phyloP scores from a whole-genome alignment of 2,888 invertebrate species.

The Anoplius nigerrimus region DNA sequence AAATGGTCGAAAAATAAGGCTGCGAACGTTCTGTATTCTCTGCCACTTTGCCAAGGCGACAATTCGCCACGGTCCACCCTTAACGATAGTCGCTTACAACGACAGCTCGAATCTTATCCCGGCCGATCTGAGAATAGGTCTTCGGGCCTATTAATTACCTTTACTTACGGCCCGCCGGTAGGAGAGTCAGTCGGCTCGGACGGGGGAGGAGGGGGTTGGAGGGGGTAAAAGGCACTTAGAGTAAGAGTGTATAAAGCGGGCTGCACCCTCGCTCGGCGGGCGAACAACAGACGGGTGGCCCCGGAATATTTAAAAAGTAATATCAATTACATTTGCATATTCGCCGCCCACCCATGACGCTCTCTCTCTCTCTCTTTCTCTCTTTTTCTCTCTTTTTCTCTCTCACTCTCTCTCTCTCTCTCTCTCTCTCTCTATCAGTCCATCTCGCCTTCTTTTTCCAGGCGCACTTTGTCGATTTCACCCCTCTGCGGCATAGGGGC shows the following conservation, averaged over 20 bases:
- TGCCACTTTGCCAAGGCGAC: conserved; percentile 51
- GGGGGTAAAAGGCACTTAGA: conserved; percentile 70
- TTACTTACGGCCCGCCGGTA: conserved; percentile 49
- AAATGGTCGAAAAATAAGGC: conserved; percentile 25
- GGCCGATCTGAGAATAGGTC: conserved; percentile 61
- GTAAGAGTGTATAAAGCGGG: conserved; percentile 69
- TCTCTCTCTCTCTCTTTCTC: conserved; percentile 35
- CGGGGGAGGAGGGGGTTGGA: conserved; percentile 11
- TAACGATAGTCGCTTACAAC: conserved; percentile 34
- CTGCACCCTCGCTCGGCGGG: conserved; percentile 64
- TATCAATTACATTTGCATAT: conserved; percentile 75
- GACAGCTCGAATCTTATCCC: conserved; percentile 58
- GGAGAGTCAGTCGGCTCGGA: conserved; percentile 22
- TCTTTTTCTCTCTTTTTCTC: conserved; percentile 14
- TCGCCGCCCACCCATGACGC: conserved; percentile 65
- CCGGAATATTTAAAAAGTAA: conserved; percentile 75
- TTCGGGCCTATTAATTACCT: conserved; percentile 72
- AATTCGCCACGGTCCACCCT: conserved; percentile 65
- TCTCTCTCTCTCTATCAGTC: not conserved
- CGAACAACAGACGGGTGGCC: conserved; percentile 68
- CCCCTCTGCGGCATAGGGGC: not conserved
- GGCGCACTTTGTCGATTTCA: not conserved
- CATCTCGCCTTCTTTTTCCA: not conserved
- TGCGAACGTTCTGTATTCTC: no score
- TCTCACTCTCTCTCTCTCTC: conserved; percentile 13